phyloP scores from a whole-genome alignment of 2,888 invertebrate species.

The Epinotia nisella region DNA sequence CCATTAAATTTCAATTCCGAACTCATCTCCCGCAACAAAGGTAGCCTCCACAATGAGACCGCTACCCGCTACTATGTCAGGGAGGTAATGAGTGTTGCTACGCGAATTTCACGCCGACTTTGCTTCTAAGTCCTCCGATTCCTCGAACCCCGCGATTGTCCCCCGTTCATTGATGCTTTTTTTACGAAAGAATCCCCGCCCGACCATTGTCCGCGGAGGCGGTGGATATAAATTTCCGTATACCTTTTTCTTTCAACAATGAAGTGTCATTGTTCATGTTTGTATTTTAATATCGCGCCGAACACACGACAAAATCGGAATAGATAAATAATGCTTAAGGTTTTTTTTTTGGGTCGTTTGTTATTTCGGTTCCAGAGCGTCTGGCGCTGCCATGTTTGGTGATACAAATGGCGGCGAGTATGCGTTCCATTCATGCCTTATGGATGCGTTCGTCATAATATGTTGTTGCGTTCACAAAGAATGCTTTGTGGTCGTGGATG shows the following conservation, averaged over 20 bases:
- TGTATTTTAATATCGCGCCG: conserved; percentile 79
- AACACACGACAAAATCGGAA: conserved; percentile 74
- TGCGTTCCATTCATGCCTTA: conserved; percentile 55
- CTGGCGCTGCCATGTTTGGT: conserved; percentile 65
- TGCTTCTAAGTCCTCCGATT: conserved; percentile 51
- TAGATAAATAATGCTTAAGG: conserved; percentile 76
- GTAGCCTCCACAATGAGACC: conserved; percentile 53
- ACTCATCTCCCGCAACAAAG: conserved; percentile 67
- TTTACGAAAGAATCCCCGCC: conserved; percentile 56
- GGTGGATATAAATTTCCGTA: conserved; percentile 71
- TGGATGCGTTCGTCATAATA: conserved; percentile 53
- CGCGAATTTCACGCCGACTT: conserved; percentile 68
- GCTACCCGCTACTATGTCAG: conserved; percentile 49
- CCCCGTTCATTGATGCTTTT: conserved; percentile 71
- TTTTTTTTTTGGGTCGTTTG: conserved; percentile 71
- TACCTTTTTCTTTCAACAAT: conserved; percentile 73
- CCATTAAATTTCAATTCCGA: conserved; percentile 76
- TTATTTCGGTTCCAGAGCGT: conserved; percentile 75
- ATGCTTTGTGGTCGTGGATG: conserved; percentile 43
- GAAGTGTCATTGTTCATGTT: conserved; percentile 77
- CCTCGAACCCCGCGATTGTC: conserved; percentile 62
- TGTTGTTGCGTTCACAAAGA: conserved; percentile 54
- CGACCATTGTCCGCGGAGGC: conserved; percentile 66
- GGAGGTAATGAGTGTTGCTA: conserved; percentile 32
- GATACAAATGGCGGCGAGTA: conserved; percentile 65